These are phyloP conservation scores for Pantherophis vulpinus DNA, from an alignment of 2,797 vertebrate species.

Conservation along the genomic window DNA sequence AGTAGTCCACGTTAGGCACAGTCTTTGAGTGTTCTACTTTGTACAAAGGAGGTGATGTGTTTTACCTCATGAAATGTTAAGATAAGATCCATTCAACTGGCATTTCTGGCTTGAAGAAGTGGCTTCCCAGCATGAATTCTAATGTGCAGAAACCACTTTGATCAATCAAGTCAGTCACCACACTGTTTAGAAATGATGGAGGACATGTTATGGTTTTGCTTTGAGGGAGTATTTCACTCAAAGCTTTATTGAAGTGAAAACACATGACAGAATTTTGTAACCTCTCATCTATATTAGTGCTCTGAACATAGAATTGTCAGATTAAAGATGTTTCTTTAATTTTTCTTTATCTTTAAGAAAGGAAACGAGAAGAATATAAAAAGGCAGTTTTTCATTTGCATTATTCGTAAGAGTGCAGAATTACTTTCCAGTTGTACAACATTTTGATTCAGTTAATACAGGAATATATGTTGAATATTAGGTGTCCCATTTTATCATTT, in stretches of 20 bases:
- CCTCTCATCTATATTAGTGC: background rate
- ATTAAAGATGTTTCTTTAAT: background rate
- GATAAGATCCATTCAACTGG: background rate
- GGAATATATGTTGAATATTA: background rate
- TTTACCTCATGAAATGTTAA: background rate
- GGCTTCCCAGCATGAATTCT: background rate
- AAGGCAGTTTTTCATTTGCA: background rate
- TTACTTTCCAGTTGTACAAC: background rate
- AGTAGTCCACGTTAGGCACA: background rate
- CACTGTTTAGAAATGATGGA: background rate
- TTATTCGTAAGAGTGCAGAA: background rate
- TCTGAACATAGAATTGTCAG: background rate
- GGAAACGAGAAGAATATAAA: background rate
- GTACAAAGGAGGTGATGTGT: background rate
- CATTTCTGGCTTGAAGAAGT: background rate
- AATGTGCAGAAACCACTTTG: background rate
- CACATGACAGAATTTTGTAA: background rate
- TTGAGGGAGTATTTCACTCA: background rate
- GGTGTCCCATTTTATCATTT: background rate
- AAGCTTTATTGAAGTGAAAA: background rate
- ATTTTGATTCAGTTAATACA: constrained; percentile 4
- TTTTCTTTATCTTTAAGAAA: background rate
- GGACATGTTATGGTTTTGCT: background rate
- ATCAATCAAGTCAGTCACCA: background rate
- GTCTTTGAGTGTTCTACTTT: background rate